Evolutionary conservation across 2,888 invertebrate genomes (phyloP), one percentile per base, ranked within the genome.

Genomic region (Fragum sueziense): DNA sequence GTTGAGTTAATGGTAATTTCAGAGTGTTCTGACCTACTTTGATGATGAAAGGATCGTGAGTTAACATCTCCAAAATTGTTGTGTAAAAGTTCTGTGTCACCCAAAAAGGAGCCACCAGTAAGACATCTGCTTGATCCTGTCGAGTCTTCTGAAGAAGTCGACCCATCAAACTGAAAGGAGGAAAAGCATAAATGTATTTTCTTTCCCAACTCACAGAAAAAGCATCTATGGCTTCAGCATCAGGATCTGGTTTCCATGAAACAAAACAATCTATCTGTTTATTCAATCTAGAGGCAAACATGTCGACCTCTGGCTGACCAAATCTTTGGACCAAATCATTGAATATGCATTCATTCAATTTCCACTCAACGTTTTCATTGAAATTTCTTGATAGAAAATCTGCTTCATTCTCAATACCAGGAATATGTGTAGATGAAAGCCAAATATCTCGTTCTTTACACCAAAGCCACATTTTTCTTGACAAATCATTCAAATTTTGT

Each of bases 91-190:
- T 76, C 72, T 76, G 76, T n/a, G 71, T 67, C 47, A 67, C 27
- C 65, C 69, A 72, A 31, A 72, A 51, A 51, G 72, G 72, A 37
- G 69, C 69, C 77, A 77, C 73, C 72, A 77, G 61, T 51, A 77
- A 47, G 34, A 51, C 52, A 34, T 77, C 69, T 77, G 77, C 69
- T 29, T 59, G 54, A 41, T 72, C 77, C 52, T 72, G 57, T 61
- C 72, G 34, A n/a, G 47, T 22, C 62, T 72, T 77, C 68, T 71
- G 68, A 47, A 77, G n/a, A 22, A 72, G 22, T 34, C 71, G 65
- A 27, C 41, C 72, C 27, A 72, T 37, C 51, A 65, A 57, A 51
- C 76, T 76, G 76, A 76, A 71, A 76, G 68, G 76, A n/a, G 76
- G 68, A 72, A 77, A 72, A 41, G 59, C 57, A 68, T 72, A 72